phyloP scores from a whole-genome alignment of 2,797 vertebrate species.

The Hylomyscus alleni region DNA sequence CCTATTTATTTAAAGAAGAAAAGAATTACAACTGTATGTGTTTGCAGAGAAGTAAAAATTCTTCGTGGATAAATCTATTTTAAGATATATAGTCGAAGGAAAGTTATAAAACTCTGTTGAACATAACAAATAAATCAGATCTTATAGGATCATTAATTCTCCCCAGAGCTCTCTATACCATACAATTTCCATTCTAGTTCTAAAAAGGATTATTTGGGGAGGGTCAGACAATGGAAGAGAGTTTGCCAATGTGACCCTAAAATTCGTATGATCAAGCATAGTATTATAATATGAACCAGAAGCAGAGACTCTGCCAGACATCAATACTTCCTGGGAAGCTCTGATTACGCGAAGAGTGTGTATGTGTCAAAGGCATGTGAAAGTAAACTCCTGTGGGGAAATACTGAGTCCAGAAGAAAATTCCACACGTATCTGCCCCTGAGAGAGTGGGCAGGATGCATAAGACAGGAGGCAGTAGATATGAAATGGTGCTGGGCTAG shows the following conservation, averaged over 20 bases:
- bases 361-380: not conserved
- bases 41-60: conserved; percentile 16
- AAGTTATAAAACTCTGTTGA: conserved; percentile 26
- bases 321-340: not conserved
- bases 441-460: not conserved
- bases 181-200: not conserved
- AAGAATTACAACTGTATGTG: not conserved
- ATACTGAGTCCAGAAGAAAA: not conserved
- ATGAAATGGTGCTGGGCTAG: not conserved
- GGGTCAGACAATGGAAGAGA: not conserved
- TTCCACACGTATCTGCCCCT: not conserved
- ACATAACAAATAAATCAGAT: conserved; percentile 50
- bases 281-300: conserved; percentile 50
- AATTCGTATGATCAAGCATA: conserved; percentile 1
- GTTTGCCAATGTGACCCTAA: conserved; percentile 22
- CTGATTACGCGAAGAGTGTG: not conserved
- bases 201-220: not conserved
- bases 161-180: conserved; percentile 20
- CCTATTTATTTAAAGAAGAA: not conserved
- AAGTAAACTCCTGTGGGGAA: not conserved
- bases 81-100: conserved; percentile 3
- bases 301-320: not conserved
- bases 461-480: not conserved
- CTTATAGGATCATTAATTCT: not conserved
- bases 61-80: conserved; percentile 14